These are phyloP conservation scores for Acanthochromis polyacanthus DNA, from an alignment of 2,113 vertebrate genomes.

Conservation along the genomic window DNA sequence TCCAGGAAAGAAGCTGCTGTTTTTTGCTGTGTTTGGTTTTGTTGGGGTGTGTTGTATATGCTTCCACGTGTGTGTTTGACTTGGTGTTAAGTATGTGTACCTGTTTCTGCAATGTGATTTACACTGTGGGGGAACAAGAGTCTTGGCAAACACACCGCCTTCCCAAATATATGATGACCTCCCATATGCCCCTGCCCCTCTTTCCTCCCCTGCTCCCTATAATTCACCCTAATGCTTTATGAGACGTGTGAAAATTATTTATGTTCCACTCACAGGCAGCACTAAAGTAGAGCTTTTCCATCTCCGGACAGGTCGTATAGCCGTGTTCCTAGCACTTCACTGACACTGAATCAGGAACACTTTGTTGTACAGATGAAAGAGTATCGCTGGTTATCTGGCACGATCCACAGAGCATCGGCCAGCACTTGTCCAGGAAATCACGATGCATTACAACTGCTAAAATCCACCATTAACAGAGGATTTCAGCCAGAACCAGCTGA, in stretches of 20 bases:
- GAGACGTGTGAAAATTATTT: constrained; percentile 77
- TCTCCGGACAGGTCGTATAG: constrained; percentile 32
- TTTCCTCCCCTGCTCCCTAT: constrained; percentile 30
- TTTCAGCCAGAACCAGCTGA: constrained; percentile 34
- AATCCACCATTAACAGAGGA: constrained; percentile 28
- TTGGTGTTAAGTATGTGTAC: neutral
- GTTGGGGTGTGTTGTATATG: neutral
- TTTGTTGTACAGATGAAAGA: constrained; percentile 30
- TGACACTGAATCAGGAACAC: constrained; percentile 43
- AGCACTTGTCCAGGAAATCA: constrained; percentile 37
- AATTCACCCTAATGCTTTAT: constrained; percentile 69
- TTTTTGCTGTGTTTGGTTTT: neutral
- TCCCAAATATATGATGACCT: constrained; percentile 43
- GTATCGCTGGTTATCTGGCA: constrained; percentile 25
- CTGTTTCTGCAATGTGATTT: constrained; percentile 39
- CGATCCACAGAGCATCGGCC: neutral
- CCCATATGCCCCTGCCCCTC: constrained; percentile 18
- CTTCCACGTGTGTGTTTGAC: neutral
- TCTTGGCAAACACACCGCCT: constrained; percentile 36
- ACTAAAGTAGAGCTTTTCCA: constrained; percentile 42
- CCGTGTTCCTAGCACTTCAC: constrained; percentile 34
- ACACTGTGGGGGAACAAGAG: neutral
- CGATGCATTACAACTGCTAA: constrained; percentile 28
- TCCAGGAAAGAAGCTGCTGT: neutral
- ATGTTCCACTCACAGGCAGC: constrained; percentile 30